Evolutionary conservation across 1,140 invertebrate species (phyloP).

Genomic region (Mycetomoellerius zeteki): DNA sequence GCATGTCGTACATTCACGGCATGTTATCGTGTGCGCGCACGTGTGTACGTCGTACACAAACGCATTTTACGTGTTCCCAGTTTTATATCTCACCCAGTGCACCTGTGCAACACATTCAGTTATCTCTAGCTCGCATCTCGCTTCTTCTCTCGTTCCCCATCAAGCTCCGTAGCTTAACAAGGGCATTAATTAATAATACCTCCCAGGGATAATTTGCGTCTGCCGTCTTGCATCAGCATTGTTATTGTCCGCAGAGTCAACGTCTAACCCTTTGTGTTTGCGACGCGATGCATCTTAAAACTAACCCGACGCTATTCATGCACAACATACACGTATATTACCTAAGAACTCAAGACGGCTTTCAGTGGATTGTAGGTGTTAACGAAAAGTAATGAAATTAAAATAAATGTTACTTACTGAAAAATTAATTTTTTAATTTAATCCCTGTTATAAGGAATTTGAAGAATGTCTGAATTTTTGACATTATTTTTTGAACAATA

Average conservation of each 20-base stretch:
- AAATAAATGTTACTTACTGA: background rate
- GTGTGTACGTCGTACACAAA: constrained; percentile 3
- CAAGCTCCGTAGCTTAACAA: constrained; percentile 64
- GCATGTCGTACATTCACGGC: constrained; percentile 52
- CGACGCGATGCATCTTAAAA: constrained; percentile 64
- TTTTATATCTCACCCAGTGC: constrained; percentile 62
- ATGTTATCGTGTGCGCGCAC: constrained; percentile 8
- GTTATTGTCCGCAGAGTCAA: constrained; percentile 60
- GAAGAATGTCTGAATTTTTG: background rate
- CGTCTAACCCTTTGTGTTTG: constrained; percentile 40
- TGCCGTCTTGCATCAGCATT: constrained; percentile 66
- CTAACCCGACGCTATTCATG: constrained; percentile 54
- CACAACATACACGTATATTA: background rate
- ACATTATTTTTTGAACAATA: constrained; percentile 6
- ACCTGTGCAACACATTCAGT: constrained; percentile 65
- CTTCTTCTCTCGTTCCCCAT: constrained; percentile 23
- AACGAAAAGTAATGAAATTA: background rate
- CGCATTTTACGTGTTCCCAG: constrained; percentile 73
- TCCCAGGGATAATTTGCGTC: constrained; percentile 69
- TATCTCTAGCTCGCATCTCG: constrained; percentile 56
- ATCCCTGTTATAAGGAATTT: background rate
- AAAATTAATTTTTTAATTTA: background rate
- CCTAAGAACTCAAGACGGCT: background rate
- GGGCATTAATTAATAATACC: constrained; percentile 75
- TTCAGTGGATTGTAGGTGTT: background rate